A percentile compares a stretch with the other conserved stretches of the same genome.
Evolutionary conservation across 2,888 invertebrate species (phyloP).

Genomic region (Drosophila meridiana): DNA sequence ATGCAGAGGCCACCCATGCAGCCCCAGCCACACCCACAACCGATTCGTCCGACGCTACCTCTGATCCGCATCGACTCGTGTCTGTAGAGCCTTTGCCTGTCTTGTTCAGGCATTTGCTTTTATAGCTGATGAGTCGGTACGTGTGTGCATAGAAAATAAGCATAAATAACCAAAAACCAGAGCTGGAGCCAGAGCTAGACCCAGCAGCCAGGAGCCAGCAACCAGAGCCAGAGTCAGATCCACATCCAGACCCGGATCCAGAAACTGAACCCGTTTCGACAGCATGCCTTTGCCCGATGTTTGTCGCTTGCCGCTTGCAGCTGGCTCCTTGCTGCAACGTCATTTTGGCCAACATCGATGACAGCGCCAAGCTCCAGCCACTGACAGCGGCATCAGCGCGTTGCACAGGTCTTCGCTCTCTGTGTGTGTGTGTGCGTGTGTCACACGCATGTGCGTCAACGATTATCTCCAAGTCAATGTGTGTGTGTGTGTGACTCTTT

Average conservation of each 20-base stretch:
- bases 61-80: slow-evolving; percentile 35
- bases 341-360: slow-evolving; percentile 51
- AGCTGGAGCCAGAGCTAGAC: neutral
- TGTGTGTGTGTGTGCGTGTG: slow-evolving; percentile 8
- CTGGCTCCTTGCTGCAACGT: slow-evolving; percentile 43
- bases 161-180: slow-evolving; percentile 66
- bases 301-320: slow-evolving; percentile 13
- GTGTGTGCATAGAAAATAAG: slow-evolving; percentile 71
- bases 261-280: slow-evolving; percentile 9
- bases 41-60: neutral
- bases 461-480: slow-evolving; percentile 20
- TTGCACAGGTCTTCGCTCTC: slow-evolving; percentile 13
- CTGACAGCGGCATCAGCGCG: slow-evolving; percentile 40
- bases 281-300: slow-evolving; percentile 14
- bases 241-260: neutral
- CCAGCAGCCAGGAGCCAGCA: neutral
- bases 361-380: slow-evolving; percentile 57
- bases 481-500: slow-evolving; percentile 18
- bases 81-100: slow-evolving; percentile 41
- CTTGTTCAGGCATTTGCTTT: slow-evolving; percentile 48
- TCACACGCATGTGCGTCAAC: slow-evolving; percentile 52
- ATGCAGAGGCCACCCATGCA: neutral
- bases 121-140: slow-evolving; percentile 43
- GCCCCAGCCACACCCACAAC: neutral
- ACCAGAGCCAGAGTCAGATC: too few relatives aligned